Evolutionary conservation across 2,888 invertebrate species (phyloP), one percentile per base, ranked within the genome.

Genomic region (Pilophorus perplexus): DNA sequence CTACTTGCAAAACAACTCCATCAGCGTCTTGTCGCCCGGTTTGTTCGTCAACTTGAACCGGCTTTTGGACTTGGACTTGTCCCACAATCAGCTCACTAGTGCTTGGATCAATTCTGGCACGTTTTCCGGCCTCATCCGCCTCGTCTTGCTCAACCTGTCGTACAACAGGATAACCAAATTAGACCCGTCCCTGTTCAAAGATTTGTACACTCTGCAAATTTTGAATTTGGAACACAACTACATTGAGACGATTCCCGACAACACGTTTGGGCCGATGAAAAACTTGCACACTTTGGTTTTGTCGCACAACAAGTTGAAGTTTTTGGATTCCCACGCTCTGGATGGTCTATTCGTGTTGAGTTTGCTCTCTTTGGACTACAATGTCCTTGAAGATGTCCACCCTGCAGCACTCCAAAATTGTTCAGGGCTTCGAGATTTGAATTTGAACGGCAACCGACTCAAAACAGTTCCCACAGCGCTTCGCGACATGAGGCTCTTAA

Each of bases 391-490:
- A 76, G 87, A 86, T 73, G 85, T 94, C 68, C 91, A 93, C 77
- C 86, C 88, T 48, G 90, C 91, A 75, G 91, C 93, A 67, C 93
- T 94, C 76, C 83, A 88, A 74, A 94, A 94, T 80, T 93, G 93
- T 76, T 92, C 91, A 72, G 89, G 90, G 69, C 81, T 94, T 74
- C 89, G 92, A 79, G 93, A 93, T 79, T 82, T 95, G 73, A 91
- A 93, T 81, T 81, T 94, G 75, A 92, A 91, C 79, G 90, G 89
- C 68, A 94, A 94, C 79, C 84, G 86, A 75, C 81, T 94, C 74
- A 86, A 86, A 75, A 82, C 84, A 73, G 85, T 93, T 73, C 93
- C 93, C 46, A 78, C 85, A 74, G 93, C 93, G 22, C 78, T 94
- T 68, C 84, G 87, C 76, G 89, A 91, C 79, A 89, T 93, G 88